These are phyloP conservation scores for Thaumatotibia leucotreta DNA, from an alignment of 1,140 invertebrate species.

Conservation along the genomic window DNA sequence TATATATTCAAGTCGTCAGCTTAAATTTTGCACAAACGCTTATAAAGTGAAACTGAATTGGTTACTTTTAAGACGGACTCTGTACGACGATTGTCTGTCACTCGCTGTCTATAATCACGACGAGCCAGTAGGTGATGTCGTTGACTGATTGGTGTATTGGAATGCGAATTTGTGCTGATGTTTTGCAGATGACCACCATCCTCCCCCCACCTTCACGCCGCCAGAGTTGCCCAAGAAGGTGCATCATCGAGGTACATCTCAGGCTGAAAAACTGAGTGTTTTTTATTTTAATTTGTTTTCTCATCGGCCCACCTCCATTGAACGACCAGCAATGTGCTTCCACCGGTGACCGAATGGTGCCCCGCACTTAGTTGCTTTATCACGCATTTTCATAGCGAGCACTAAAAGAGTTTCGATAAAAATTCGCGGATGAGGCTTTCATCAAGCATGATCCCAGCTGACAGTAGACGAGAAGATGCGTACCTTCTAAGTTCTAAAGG, in stretches of 20 bases:
- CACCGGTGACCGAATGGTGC: slow-evolving; percentile 45
- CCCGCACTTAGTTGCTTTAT: slow-evolving; percentile 70
- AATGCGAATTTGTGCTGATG: slow-evolving; percentile 82
- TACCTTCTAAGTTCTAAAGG: slow-evolving; percentile 7
- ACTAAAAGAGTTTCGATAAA: slow-evolving; percentile 33
- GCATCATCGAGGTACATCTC: slow-evolving; percentile 92
- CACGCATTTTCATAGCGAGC: slow-evolving; percentile 71
- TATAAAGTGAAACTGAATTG: slow-evolving; percentile 35
- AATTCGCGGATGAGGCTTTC: slow-evolving; percentile 37
- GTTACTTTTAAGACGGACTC: slow-evolving; percentile 16
- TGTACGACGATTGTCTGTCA: slow-evolving; percentile 21
- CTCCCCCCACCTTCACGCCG: slow-evolving; percentile 95
- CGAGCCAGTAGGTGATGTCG: slow-evolving; percentile 50
- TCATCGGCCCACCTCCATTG: slow-evolving; percentile 61
- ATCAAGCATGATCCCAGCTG: slow-evolving; percentile 59
- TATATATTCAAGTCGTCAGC: slow-evolving; percentile 8
- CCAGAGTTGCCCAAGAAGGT: slow-evolving; percentile 98
- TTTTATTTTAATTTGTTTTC: slow-evolving; percentile 56
- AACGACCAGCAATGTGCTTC: slow-evolving; percentile 60
- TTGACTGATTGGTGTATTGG: slow-evolving; percentile 73
- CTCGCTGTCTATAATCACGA: slow-evolving; percentile 50
- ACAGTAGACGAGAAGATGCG: slow-evolving; percentile 23
- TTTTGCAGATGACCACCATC: slow-evolving; percentile 96
- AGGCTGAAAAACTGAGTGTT: slow-evolving; percentile 62
- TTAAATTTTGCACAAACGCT: slow-evolving; percentile 15